Conservation (phyloP, 2,888 invertebrate genomes). For the Acrobeloides nanus region DNA sequence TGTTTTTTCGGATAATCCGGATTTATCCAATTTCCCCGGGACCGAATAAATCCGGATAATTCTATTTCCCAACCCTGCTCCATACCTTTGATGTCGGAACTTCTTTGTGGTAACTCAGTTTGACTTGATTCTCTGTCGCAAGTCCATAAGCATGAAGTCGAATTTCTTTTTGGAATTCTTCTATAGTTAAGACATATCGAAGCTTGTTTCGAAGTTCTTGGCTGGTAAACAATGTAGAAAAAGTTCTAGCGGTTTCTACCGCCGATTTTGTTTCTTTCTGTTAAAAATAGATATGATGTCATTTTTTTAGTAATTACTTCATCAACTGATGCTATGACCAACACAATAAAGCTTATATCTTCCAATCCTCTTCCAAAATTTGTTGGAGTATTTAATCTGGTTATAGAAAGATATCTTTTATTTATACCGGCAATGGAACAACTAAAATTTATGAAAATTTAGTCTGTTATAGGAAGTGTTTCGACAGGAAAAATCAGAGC, state of each 20-base stretch:
- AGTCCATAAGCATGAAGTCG: slow-evolving; percentile 7
- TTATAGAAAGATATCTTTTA: slow-evolving; percentile 29
- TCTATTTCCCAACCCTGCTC: too few species aligned
- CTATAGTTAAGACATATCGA: slow-evolving; percentile 35
- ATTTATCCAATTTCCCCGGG: too few species aligned
- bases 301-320: slow-evolving; percentile 8
- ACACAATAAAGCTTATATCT: slow-evolving; percentile 28
- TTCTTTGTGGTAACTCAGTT: slow-evolving; percentile 7
- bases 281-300: slow-evolving; percentile 5
- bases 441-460: slow-evolving; percentile 27
- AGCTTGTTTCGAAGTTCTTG: slow-evolving; percentile 53
- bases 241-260: slow-evolving; percentile 57
- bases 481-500: background rate
- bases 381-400: slow-evolving; percentile 33
- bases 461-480: too few species aligned
- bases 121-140: background rate
- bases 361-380: slow-evolving; percentile 39
- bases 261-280: slow-evolving; percentile 58
- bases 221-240: slow-evolving; percentile 56
- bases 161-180: slow-evolving; percentile 14
- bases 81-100: background rate
- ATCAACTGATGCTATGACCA: slow-evolving; percentile 31
- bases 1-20: too few species aligned
- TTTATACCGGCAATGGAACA: slow-evolving; percentile 28
- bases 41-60: too few species aligned